phyloP scores from a whole-genome alignment of 2,888 invertebrate genomes.

The Smittia aterrima region DNA sequence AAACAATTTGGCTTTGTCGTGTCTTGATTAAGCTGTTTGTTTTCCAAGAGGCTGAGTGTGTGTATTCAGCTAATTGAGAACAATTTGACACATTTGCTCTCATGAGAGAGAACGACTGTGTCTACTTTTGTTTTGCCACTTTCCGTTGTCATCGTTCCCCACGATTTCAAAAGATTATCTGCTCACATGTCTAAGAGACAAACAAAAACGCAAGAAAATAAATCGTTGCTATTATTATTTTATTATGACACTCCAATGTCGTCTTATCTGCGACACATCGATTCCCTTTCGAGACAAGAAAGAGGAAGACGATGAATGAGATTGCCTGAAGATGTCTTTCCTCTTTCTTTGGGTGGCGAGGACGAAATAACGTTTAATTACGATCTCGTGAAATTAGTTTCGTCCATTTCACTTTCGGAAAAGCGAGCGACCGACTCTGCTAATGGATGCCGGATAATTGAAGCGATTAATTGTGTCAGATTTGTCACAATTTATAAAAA shows the following conservation, averaged over 20 bases:
- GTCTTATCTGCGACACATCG: neutral
- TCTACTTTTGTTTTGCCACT: neutral
- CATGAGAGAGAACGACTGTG: neutral
- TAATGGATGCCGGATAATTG: slow-evolving; percentile 23
- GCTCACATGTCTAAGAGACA: slow-evolving; percentile 11
- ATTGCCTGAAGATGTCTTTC: neutral
- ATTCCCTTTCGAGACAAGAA: neutral
- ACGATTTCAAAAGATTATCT: neutral
- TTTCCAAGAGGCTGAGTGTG: neutral
- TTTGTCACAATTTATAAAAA: slow-evolving; percentile 11
- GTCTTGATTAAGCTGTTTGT: neutral
- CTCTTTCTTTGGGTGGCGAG: neutral
- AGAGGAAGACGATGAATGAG: neutral
- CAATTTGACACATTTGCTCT: neutral
- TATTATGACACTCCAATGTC: slow-evolving; percentile 3
- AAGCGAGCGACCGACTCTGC: neutral
- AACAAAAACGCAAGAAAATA: neutral
- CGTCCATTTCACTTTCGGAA: neutral
- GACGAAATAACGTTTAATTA: neutral
- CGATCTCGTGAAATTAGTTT: neutral
- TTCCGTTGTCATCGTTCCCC: neutral
- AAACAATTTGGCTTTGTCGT: neutral
- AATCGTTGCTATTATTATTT: neutral
- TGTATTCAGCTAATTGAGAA: slow-evolving; percentile 18
- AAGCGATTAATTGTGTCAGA: slow-evolving; percentile 4